Base-by-base conservation (phyloP, 1,140 invertebrate species). In the Idris sp. region DNA sequence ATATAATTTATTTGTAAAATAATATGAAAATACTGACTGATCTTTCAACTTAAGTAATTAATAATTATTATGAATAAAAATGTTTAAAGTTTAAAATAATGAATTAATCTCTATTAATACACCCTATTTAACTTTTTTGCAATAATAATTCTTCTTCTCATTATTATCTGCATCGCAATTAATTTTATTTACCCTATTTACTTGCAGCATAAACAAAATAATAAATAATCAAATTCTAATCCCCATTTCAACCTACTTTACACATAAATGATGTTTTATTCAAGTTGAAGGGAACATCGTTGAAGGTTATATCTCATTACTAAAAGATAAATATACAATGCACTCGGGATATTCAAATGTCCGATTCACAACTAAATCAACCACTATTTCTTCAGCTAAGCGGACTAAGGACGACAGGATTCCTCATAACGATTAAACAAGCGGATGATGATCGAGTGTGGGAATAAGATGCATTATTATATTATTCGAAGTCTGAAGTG, bases 361-460 rank as follows among this genome's bases (percentile, higher is more conserved):
- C 31, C 59, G 53, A 67, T 69, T 71, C 18, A 19, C 61, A 19
- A 48, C 41, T 62, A 71, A 68, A 59, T 48, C 49, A 69, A 53
- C 35, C 25, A 15, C 65, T 64, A 67, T 64, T 71, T 30, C 44
- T 33, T 61, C 48, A 40, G 36, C 48, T 75, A 79, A 78, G 25
- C 53, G 18, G 72, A 80, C 41, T 80, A 74, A 80, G 79, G 79
- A 80, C 76, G 51, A 62, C 79, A 69, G 53, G 79, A 80, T 77
- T 80, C 71, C 61, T 69, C 76, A 61, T 68, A 68, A 26, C 44
- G 59, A 64, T 4, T 33, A 69, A 65, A 53, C 75, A 46, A 77
- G 22, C 51, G 43, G 44, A 73, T 68, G 64, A 77, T 73, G 69
- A 61, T 69, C 43, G 28, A 62, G 41, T 68, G 62, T 73, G 75